A percentile compares a stretch with the other conserved stretches of the same genome.
These are phyloP conservation scores for Sphecodes monilicornis DNA, from an alignment of 2,888 invertebrate species.

Conservation along the genomic window DNA sequence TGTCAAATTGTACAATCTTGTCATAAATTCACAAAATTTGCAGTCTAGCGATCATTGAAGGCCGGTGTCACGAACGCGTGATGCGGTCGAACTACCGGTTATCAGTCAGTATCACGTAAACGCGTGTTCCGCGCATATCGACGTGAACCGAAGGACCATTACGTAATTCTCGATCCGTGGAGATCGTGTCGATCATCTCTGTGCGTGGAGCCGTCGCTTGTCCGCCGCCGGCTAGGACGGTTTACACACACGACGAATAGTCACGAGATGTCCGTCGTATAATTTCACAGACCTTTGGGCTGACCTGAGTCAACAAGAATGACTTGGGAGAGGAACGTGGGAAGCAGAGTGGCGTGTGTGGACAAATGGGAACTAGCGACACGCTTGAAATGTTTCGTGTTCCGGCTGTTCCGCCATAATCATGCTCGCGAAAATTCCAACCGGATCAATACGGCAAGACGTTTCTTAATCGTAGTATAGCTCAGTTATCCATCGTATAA, in stretches of 20 bases:
- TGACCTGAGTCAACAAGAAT: constrained; percentile 73
- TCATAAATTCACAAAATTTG: too few species aligned
- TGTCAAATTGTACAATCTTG: too few species aligned
- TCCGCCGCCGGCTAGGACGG: constrained; percentile 36
- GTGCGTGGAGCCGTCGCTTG: constrained; percentile 53
- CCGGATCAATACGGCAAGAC: constrained; percentile 1
- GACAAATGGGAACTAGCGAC: constrained; percentile 48
- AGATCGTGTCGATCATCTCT: constrained; percentile 35
- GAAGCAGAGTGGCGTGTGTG: constrained; percentile 64
- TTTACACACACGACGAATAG: constrained; percentile 64
- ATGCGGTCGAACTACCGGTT: neutral
- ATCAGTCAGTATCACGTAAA: neutral
- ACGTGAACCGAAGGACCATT: neutral
- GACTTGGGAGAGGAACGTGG: constrained; percentile 64
- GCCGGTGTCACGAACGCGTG: neutral
- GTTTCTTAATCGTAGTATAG: neutral
- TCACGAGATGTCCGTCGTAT: constrained; percentile 66
- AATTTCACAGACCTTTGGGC: constrained; percentile 69
- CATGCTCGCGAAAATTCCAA: constrained; percentile 1
- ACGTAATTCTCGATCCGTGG: constrained; percentile 33
- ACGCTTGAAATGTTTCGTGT: constrained; percentile 52
- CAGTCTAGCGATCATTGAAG: neutral
- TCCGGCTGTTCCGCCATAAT: neutral
- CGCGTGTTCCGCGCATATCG: neutral
- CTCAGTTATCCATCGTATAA: neutral